Base-by-base conservation (phyloP, 2,113 vertebrate species). In the Oryzias melastigma region DNA sequence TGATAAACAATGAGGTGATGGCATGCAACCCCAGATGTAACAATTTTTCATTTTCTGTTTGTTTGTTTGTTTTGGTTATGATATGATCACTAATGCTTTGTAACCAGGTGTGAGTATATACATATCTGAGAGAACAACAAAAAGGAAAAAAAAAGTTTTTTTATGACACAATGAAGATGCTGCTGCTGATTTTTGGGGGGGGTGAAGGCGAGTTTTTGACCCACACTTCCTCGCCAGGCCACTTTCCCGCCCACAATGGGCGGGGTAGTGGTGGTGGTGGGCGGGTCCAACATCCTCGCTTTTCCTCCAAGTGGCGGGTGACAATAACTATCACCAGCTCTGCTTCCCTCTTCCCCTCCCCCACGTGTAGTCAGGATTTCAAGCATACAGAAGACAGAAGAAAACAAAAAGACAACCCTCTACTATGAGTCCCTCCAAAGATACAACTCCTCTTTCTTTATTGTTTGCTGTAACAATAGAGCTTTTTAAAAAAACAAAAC, bases 11-110 rank as follows among this genome's bases (percentile, higher is more conserved):
- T 89, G 89, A 91, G 88, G 86, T 91, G 88, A 90, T 85, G 86
- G 92, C 91, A 93, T 92, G 91, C 89, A 88, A 91, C 85, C 87
- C 89, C 84, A 88, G 75, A 88, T 92, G 90, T 92, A 91, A 91
- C 69, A 71, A 84, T 83, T 88, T 87, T 62, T 77, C 59, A n/a
- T 50, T 77, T 82, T 70, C 29, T 78, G 43, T 64, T 75, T 70
- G 18, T 63, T 80, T 81, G 62, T 49, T 80, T 75, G 52, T 77
- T 91, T 92, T 85, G 84, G 74, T 90, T 90, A 88, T 84, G 77
- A 90, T 18, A 46, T 89, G 80, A 90, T 90, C 88, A 91, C 84
- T 85, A 83, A 89, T 84, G 78, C 76, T 83, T 89, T 92, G 89
- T 90, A 90, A 90, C 89, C 87, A 88, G 90, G 90, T 89, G 89